These are phyloP conservation scores for Formicarius rufipectus DNA, from an alignment of 2,113 vertebrate genomes.

Conservation along the genomic window DNA sequence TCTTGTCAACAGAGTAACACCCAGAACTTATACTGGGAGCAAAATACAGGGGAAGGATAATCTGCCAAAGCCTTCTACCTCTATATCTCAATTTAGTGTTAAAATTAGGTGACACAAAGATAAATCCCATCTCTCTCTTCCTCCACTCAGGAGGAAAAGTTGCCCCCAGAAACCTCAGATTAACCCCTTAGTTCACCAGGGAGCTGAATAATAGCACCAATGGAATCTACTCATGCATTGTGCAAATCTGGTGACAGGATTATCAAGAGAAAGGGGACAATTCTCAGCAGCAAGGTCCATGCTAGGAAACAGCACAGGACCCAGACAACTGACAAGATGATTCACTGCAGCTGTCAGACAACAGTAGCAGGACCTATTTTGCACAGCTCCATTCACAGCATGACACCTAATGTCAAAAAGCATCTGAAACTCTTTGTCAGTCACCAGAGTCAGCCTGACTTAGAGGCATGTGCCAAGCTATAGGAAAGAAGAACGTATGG, in stretches of 20 bases:
- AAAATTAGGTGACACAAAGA: background rate
- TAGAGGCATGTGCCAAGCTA: background rate
- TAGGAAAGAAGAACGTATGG: background rate
- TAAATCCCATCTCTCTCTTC: background rate
- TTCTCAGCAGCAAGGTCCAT: background rate
- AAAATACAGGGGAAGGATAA: background rate
- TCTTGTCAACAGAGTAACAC: background rate
- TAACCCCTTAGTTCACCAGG: background rate
- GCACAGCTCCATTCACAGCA: background rate
- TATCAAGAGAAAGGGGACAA: background rate
- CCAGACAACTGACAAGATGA: background rate
- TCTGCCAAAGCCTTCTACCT: fast-evolving
- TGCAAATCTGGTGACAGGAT: background rate
- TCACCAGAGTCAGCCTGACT: background rate
- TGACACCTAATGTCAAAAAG: background rate
- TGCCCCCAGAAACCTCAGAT: background rate
- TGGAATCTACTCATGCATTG: fast-evolving
- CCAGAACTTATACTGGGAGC: background rate
- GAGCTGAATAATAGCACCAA: background rate
- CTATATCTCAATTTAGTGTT: background rate
- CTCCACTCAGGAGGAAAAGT: background rate
- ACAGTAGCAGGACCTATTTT: background rate
- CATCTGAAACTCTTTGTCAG: background rate
- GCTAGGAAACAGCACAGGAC: fast-evolving
- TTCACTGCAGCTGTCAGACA: background rate